These are phyloP conservation scores for Lasioglossum albipes DNA, from an alignment of 1,140 invertebrate species.

Conservation along the genomic window DNA sequence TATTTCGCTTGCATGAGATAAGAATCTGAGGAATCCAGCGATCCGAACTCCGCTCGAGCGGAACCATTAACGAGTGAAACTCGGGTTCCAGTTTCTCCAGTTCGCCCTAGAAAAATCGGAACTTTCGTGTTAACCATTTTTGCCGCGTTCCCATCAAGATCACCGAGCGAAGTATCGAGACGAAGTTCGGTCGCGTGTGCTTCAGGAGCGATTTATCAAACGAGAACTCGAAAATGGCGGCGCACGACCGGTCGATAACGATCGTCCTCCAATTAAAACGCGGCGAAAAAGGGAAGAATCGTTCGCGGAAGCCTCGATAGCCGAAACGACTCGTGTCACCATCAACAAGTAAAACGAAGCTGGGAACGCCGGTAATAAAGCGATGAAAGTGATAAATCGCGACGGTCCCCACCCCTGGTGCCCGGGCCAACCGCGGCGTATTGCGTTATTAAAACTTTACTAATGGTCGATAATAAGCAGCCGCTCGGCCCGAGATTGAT, in stretches of 20 bases:
- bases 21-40: too few species aligned
- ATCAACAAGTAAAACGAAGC: constrained; percentile 66
- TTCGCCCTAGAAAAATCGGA: too few species aligned
- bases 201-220: background rate
- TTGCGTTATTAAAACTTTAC: constrained; percentile 69
- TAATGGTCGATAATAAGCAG: constrained; percentile 69
- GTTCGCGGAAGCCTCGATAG: background rate
- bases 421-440: constrained; percentile 45
- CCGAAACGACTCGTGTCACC: constrained; percentile 45
- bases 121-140: too few species aligned
- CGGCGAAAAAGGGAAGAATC: background rate
- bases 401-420: constrained; percentile 53
- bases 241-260: background rate
- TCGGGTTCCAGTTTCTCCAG: too few species aligned
- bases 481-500: constrained; percentile 63
- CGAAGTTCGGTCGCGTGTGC: too few species aligned
- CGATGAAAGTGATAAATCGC: constrained; percentile 69
- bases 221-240: background rate
- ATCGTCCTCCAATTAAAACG: background rate
- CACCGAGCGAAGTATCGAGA: too few species aligned
- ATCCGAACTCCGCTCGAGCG: too few species aligned
- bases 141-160: too few species aligned
- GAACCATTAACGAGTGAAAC: too few species aligned
- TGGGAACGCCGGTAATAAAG: constrained; percentile 64
- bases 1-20: too few species aligned